A percentile compares a stretch with the other conserved stretches of the same genome.
These are phyloP conservation scores for Anthonomus grandis DNA, from an alignment of 1,140 invertebrate species.

Conservation along the genomic window DNA sequence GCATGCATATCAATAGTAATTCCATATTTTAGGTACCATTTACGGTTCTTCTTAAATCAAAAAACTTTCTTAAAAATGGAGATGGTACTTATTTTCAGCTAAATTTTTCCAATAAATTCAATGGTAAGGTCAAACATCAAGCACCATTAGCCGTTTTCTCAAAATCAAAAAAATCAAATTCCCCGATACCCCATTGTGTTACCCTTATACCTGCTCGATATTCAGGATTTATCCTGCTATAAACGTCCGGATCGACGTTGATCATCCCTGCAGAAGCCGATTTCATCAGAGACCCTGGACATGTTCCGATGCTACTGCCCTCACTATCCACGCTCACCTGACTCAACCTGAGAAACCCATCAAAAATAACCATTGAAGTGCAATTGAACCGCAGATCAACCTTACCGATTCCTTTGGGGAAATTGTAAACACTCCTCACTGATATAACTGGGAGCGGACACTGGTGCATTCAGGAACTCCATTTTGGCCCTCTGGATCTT, in stretches of 20 bases:
- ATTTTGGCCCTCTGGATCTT: slow-evolving; percentile 62
- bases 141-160: no score
- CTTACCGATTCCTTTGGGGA: slow-evolving; percentile 40
- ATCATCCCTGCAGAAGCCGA: slow-evolving; percentile 72
- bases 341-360: slow-evolving; percentile 42
- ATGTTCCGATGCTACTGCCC: slow-evolving; percentile 47
- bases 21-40: no score
- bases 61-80: no score
- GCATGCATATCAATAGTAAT: no score
- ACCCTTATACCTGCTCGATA: slow-evolving; percentile 32
- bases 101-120: no score
- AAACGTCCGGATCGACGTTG: slow-evolving; percentile 58
- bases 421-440: slow-evolving; percentile 30
- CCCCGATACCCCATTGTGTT: no score
- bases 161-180: no score
- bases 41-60: no score
- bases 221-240: slow-evolving; percentile 50
- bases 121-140: no score
- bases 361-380: not conserved
- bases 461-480: slow-evolving; percentile 53
- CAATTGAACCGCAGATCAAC: no score
- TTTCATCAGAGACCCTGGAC: slow-evolving; percentile 53
- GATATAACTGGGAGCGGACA: slow-evolving; percentile 19
- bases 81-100: no score
- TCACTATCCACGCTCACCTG: slow-evolving; percentile 59